phyloP scores from a whole-genome alignment of 1,140 invertebrate species.

The Drosophila obscura region DNA sequence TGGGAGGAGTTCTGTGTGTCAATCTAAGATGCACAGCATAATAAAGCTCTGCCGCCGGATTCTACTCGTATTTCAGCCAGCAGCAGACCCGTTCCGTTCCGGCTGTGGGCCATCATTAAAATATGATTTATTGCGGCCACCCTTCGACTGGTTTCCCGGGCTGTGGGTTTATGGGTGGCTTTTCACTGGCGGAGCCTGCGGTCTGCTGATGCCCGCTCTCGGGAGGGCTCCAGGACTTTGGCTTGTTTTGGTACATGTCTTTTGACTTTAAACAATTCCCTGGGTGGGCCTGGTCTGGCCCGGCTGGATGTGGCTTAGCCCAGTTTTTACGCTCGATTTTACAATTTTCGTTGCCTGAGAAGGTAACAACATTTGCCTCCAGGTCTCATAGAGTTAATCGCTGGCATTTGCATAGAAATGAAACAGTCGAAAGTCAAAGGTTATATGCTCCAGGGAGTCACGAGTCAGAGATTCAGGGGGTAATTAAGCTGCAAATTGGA shows the following conservation, averaged over 20 bases:
- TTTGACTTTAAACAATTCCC: conserved; percentile 58
- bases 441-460: conserved; percentile 34
- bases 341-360: conserved; percentile 36
- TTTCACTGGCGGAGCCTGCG: conserved; percentile 29
- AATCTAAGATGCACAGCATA: conserved; percentile 51
- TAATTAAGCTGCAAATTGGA: conserved; percentile 58
- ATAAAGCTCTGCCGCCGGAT: conserved; percentile 57
- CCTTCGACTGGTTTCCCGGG: conserved; percentile 19
- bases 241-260: conserved; percentile 10
- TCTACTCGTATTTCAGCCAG: conserved; percentile 50
- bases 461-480: conserved; percentile 18
- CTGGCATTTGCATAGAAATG: conserved; percentile 43
- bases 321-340: conserved; percentile 51
- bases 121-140: conserved; percentile 70
- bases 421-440: conserved; percentile 7
- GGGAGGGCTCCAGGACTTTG: conserved; percentile 31
- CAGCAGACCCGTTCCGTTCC: conserved; percentile 59
- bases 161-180: conserved; percentile 34
- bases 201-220: conserved; percentile 28
- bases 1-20: conserved; percentile 42
- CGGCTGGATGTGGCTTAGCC: conserved; percentile 18
- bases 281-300: neutral
- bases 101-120: conserved; percentile 67
- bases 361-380: conserved; percentile 19
- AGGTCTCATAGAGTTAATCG: conserved; percentile 60